phyloP scores from a whole-genome alignment of 1,140 invertebrate genomes.

The Pseudomyrmex pallidus region DNA sequence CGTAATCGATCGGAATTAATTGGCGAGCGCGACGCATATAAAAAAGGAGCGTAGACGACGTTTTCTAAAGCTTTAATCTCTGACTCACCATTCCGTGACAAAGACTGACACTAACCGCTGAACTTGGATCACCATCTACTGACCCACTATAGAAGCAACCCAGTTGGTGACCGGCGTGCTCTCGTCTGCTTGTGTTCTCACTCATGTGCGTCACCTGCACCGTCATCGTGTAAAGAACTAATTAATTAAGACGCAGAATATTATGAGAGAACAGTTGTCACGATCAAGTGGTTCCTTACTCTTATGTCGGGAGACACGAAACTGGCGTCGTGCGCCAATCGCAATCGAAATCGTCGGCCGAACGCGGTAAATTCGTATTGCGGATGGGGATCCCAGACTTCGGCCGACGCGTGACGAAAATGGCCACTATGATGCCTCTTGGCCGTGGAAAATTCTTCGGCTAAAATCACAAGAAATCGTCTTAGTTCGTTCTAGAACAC shows the following conservation, averaged over 20 bases:
- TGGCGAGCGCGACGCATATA: slow-evolving; percentile 17
- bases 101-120: slow-evolving; percentile 89
- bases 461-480: slow-evolving; percentile 56
- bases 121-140: slow-evolving; percentile 88
- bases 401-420: slow-evolving; percentile 87
- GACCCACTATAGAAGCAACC: slow-evolving; percentile 90
- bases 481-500: neutral
- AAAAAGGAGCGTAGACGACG: slow-evolving; percentile 14
- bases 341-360: slow-evolving; percentile 86
- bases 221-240: slow-evolving; percentile 35
- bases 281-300: slow-evolving; percentile 74
- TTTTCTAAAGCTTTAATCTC: slow-evolving; percentile 47
- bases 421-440: slow-evolving; percentile 87
- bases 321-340: slow-evolving; percentile 86
- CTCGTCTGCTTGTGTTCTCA: slow-evolving; percentile 84
- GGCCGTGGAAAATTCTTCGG: slow-evolving; percentile 66
- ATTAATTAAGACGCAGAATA: neutral
- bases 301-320: slow-evolving; percentile 86
- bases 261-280: no score
- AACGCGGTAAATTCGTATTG: slow-evolving; percentile 89
- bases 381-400: slow-evolving; percentile 91
- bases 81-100: slow-evolving; percentile 92
- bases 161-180: slow-evolving; percentile 83
- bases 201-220: slow-evolving; percentile 86
- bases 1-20: slow-evolving; percentile 29